These are phyloP conservation scores for Cepphus grylle DNA, from an alignment of 2,113 vertebrate genomes.

Conservation along the genomic window DNA sequence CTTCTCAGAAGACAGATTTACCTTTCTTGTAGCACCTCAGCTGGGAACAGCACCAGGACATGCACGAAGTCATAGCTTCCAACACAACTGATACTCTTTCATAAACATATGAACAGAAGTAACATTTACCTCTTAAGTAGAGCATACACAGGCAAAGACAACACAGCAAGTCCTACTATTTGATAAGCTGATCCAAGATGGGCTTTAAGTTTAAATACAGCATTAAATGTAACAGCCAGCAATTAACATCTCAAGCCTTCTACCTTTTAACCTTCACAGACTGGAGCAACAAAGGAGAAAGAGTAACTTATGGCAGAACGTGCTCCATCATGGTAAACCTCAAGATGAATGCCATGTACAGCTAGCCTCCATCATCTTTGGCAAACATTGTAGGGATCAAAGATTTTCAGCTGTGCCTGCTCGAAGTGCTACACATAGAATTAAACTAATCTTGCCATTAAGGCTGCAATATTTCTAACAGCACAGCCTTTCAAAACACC, in stretches of 20 bases:
- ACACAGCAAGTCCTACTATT: not conserved
- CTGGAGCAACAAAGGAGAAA: not conserved
- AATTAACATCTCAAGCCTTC: not conserved
- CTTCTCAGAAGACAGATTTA: not conserved
- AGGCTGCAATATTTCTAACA: not conserved
- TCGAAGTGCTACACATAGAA: not conserved
- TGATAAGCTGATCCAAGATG: not conserved
- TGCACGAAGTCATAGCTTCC: not conserved
- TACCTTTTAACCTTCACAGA: not conserved
- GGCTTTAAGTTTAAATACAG: not conserved
- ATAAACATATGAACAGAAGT: not conserved
- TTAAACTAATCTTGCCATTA: not conserved
- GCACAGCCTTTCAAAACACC: not conserved
- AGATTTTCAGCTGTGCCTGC: not conserved
- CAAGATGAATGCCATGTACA: not conserved
- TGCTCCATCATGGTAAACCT: not conserved
- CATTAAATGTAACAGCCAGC: not conserved
- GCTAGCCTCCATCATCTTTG: not conserved
- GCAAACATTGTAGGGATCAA: not conserved
- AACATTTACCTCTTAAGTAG: not conserved
- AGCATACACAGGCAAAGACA: not conserved
- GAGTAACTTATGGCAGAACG: not conserved
- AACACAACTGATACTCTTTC: not conserved
- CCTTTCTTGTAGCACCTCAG: not conserved
- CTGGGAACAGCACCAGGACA: not conserved